Base-by-base conservation (phyloP, 2,113 vertebrate genomes). In the Rynchops niger region DNA sequence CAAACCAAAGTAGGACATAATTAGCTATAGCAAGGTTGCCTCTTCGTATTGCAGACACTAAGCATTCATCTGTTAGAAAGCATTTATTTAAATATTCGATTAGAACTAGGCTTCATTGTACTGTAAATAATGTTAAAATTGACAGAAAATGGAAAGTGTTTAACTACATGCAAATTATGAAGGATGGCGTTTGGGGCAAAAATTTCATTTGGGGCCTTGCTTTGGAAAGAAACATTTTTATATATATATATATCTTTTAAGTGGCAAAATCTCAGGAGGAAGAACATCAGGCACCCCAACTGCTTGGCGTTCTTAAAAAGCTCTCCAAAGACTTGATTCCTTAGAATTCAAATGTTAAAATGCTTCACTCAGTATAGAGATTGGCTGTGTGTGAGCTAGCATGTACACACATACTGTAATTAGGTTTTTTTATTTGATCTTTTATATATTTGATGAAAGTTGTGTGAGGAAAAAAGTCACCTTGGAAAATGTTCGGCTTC, bases 321-420 rank as follows among this genome's bases (percentile, higher is more conserved):
- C 88, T 97, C 94, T 95, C 95, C n/a, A 16, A 94, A 95, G 94
- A 53, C 32, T 38, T 12, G 25, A 38, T 86, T 95, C 78, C 93
- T 74, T 66, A 4, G 29, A 87, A 93, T 88, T 77, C 73, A 69
- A 21, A 82, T 12, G 3, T 79, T 93, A 45, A 88, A 96, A 88
- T 73, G 47, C 55, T 12, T 43, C 30, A 8, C 40, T 95, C 42
- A 93, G 88, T 69, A 1, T 11, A 59, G 71, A 82, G 91, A 77
- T 85, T 91, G 76, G 89, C 86, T 80, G 45, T 42, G 67, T 93
- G 90, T 62, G 86, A 90, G 92, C 66, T 81, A 22, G 85, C 73
- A 8, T 89, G 83, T 91, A 65, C 23, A 84, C 77, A 38, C 20
- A 4, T 19, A 6, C 83, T 50, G 53, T 89, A 87, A 95, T 95